phyloP scores from a whole-genome alignment of 2,888 invertebrate species.

The Geotrupes spiniger region DNA sequence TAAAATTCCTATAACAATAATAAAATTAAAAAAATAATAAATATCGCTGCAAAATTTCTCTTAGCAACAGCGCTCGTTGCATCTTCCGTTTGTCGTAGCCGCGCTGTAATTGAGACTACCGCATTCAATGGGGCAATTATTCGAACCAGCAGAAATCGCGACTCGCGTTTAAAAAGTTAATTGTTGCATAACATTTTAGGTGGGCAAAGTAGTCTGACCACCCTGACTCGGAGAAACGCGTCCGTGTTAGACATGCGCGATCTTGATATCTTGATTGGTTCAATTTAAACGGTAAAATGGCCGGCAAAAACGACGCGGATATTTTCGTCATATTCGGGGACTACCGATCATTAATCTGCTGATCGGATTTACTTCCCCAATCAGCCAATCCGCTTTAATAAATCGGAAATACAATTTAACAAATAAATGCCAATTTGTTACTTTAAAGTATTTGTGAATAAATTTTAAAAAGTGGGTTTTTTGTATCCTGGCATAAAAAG shows the following conservation, averaged over 20 bases:
- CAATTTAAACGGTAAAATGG: background rate
- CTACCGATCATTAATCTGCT: too few relatives aligned
- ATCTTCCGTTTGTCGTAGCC: conserved; percentile 16
- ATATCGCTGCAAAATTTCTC: background rate
- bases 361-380: too few relatives aligned
- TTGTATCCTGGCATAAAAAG: too few relatives aligned
- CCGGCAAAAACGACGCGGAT: too few relatives aligned
- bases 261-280: conserved; percentile 2
- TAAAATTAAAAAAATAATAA: too few relatives aligned
- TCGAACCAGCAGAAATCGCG: conserved; percentile 29
- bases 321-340: too few relatives aligned
- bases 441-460: too few relatives aligned
- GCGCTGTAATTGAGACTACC: conserved; percentile 27
- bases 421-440: too few relatives aligned
- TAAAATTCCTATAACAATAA: too few relatives aligned
- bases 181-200: conserved; percentile 28
- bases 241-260: conserved; percentile 4
- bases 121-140: conserved; percentile 32
- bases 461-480: too few relatives aligned
- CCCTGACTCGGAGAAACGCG: conserved; percentile 24
- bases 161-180: conserved; percentile 30
- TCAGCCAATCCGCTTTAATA: too few relatives aligned
- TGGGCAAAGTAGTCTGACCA: conserved; percentile 30
- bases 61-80: conserved; percentile 5
- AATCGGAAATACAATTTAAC: too few relatives aligned